These are phyloP conservation scores for Chloropsis cyanopogon DNA, from an alignment of 2,113 vertebrate species.

Conservation along the genomic window DNA sequence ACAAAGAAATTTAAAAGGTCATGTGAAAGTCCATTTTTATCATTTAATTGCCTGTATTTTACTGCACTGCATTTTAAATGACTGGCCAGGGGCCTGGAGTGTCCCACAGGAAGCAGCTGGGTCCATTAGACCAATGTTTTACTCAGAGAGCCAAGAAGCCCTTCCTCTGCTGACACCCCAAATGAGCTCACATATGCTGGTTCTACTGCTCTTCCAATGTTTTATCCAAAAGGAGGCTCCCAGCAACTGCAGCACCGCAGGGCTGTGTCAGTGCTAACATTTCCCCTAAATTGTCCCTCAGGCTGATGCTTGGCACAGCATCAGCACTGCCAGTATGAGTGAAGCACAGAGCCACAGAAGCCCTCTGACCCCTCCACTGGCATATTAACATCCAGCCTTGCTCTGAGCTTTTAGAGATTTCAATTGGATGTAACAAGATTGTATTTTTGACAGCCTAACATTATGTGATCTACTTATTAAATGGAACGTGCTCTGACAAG, in stretches of 20 bases:
- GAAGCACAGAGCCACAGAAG: not conserved
- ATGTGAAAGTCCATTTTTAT: not conserved
- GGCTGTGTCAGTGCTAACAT: not conserved
- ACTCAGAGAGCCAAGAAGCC: not conserved
- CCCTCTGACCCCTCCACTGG: not conserved
- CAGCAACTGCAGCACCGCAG: fast-evolving
- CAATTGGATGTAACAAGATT: not conserved
- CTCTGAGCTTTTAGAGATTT: not conserved
- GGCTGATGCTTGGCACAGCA: not conserved
- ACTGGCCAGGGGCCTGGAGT: not conserved
- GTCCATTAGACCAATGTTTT: not conserved
- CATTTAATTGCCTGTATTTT: not conserved
- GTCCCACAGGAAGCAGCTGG: not conserved
- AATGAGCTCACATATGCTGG: not conserved
- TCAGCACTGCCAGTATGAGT: fast-evolving
- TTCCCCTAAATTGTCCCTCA: not conserved
- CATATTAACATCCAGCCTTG: not conserved
- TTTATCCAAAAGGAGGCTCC: not conserved
- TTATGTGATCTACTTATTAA: constrained; percentile 4
- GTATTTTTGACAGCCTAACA: not conserved
- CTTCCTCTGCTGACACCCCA: not conserved
- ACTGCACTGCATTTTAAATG: not conserved
- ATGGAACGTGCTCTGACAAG: not conserved
- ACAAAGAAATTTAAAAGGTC: not conserved
- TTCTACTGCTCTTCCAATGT: not conserved